Percentiles rank a stretch among this genome's conserved stretches.
Evolutionary conservation across 1,140 invertebrate genomes (phyloP).

Genomic region (Mya arenaria): DNA sequence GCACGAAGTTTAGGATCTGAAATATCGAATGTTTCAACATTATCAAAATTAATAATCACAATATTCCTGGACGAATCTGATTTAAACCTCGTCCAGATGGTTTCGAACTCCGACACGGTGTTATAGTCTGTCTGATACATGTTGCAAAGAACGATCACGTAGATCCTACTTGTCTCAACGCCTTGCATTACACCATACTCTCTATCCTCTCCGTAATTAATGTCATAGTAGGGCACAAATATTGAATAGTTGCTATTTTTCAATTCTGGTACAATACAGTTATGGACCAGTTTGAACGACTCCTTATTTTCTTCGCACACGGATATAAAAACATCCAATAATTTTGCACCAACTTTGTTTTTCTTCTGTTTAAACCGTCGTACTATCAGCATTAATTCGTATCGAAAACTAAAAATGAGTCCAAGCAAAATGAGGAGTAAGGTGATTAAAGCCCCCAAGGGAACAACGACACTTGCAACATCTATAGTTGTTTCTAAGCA

Average conservation of each 20-base stretch:
- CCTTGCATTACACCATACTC: neutral
- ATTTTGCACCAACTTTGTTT: neutral
- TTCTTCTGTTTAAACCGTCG: neutral
- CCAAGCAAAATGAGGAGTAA: conserved; percentile 9
- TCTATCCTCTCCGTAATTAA: neutral
- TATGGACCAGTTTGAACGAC: neutral
- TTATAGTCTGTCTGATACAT: neutral
- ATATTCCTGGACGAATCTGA: conserved; percentile 5
- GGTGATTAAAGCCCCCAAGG: neutral
- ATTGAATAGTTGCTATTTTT: neutral
- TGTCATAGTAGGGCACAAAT: neutral
- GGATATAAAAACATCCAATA: conserved; percentile 24
- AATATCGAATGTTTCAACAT: neutral
- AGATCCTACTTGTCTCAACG: neutral
- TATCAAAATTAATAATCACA: conserved; percentile 17
- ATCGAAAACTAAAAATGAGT: neutral
- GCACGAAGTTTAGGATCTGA: conserved; percentile 1
- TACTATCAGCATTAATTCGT: conserved; percentile 9
- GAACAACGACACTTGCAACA: neutral
- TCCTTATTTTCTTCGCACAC: conserved; percentile 22
- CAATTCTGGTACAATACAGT: neutral
- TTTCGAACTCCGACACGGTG: conserved; percentile 1
- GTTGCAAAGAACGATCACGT: conserved; percentile 18
- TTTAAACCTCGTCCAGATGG: conserved; percentile 10
- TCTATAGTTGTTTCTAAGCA: neutral